Percentiles rank a stretch among this genome's conserved stretches.
Evolutionary conservation across 2,113 vertebrate genomes (phyloP).

Genomic region (Sakesphorus luctuosus): DNA sequence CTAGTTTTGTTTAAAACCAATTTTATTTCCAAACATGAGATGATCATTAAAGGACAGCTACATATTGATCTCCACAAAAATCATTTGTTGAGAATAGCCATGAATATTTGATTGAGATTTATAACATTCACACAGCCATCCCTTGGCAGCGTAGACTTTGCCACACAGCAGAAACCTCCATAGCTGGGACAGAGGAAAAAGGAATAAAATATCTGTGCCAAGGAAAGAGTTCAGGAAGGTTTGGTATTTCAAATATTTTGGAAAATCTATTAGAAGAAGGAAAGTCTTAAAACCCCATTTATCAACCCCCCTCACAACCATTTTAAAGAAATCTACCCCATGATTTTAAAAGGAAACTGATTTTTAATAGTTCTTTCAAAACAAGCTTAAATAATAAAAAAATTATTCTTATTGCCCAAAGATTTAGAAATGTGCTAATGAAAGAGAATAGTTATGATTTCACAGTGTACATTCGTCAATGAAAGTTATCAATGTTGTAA

Average conservation of each 20-base stretch:
- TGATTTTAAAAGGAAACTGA: slow-evolving; percentile 41
- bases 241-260: slow-evolving; percentile 2
- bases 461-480: slow-evolving; percentile 67
- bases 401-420: slow-evolving; percentile 46
- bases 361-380: slow-evolving; percentile 63
- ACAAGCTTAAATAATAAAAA: slow-evolving; percentile 52
- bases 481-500: slow-evolving; percentile 18
- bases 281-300: not conserved
- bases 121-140: not conserved
- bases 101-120: not conserved
- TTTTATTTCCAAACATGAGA: not conserved
- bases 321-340: slow-evolving; percentile 28
- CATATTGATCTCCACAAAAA: not conserved
- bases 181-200: not conserved
- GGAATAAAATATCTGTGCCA: not conserved
- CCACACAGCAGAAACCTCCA: not conserved
- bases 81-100: not conserved
- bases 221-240: not conserved
- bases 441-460: slow-evolving; percentile 44
- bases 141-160: not conserved
- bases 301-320: not conserved
- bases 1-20: not conserved
- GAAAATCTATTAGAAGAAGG: not conserved
- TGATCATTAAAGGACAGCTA: not conserved
- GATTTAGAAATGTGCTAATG: slow-evolving; percentile 53